phyloP scores from a whole-genome alignment of 2,888 invertebrate species.

The Crossocerus cetratus region DNA sequence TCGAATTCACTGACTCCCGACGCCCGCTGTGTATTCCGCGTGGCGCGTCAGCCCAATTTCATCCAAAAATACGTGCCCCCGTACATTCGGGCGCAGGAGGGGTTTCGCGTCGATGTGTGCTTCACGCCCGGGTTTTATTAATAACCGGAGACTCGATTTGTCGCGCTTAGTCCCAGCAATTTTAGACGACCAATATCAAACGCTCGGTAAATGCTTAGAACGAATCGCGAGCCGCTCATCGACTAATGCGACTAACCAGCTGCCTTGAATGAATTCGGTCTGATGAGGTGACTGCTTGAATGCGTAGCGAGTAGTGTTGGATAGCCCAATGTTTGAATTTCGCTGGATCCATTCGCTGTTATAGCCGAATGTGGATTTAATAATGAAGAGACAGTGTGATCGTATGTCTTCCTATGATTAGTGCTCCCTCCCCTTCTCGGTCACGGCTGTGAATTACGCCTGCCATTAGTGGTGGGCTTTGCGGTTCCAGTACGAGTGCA shows the following conservation, averaged over 20 bases:
- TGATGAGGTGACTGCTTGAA: too few species aligned
- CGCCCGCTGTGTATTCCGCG: constrained; percentile 53
- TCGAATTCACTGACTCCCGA: constrained; percentile 57
- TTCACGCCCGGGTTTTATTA: constrained; percentile 52
- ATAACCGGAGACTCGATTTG: constrained; percentile 60
- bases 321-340: too few species aligned
- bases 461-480: background rate
- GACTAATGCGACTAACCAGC: background rate
- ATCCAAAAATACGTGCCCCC: constrained; percentile 52
- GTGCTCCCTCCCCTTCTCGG: too few species aligned
- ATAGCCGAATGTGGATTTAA: too few species aligned
- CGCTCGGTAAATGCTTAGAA: constrained; percentile 34
- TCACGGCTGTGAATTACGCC: too few species aligned
- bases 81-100: constrained; percentile 18
- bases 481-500: background rate
- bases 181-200: constrained; percentile 49
- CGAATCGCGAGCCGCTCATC: background rate
- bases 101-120: constrained; percentile 21
- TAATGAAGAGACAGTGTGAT: too few species aligned
- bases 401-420: too few species aligned
- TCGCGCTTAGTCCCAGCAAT: constrained; percentile 51
- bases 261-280: too few species aligned
- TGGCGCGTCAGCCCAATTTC: constrained; percentile 56
- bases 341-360: too few species aligned
- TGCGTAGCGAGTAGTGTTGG: too few species aligned